Evolutionary conservation across 2,888 invertebrate species (phyloP).

Genomic region (Ephialtes manifestator): DNA sequence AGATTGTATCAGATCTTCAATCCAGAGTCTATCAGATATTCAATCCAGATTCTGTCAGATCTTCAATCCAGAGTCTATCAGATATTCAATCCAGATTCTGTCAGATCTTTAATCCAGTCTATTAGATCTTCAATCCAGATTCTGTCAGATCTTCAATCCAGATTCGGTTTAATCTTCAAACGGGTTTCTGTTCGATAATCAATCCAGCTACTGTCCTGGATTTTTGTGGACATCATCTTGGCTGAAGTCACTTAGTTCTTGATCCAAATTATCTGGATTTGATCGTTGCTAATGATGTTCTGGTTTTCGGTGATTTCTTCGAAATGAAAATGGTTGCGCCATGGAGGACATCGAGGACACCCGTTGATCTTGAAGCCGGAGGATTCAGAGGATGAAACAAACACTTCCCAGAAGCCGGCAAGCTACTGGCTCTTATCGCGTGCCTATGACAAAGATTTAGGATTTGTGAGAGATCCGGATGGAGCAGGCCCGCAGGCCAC

Average conservation of each 20-base stretch:
- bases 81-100: background rate
- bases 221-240: background rate
- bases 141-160: background rate
- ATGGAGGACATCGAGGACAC: background rate
- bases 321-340: background rate
- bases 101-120: background rate
- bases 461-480: conserved; percentile 58
- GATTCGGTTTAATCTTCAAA: background rate
- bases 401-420: conserved; percentile 25
- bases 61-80: background rate
- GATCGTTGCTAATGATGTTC: background rate
- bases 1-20: background rate
- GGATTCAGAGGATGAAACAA: background rate
- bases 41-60: background rate
- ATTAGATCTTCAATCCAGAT: conserved; percentile 6
- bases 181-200: background rate
- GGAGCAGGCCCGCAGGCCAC: conserved; percentile 69
- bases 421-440: conserved; percentile 23
- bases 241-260: conserved; percentile 9
- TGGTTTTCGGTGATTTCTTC: background rate
- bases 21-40: conserved; percentile 18
- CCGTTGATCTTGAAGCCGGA: background rate
- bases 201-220: conserved; percentile 1
- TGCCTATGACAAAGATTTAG: conserved; percentile 1
- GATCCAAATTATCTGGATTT: background rate